Percentiles rank a stretch among this genome's conserved stretches.
Conservation (phyloP, 1,140 invertebrate genomes). For the Zaprionus inermis region DNA sequence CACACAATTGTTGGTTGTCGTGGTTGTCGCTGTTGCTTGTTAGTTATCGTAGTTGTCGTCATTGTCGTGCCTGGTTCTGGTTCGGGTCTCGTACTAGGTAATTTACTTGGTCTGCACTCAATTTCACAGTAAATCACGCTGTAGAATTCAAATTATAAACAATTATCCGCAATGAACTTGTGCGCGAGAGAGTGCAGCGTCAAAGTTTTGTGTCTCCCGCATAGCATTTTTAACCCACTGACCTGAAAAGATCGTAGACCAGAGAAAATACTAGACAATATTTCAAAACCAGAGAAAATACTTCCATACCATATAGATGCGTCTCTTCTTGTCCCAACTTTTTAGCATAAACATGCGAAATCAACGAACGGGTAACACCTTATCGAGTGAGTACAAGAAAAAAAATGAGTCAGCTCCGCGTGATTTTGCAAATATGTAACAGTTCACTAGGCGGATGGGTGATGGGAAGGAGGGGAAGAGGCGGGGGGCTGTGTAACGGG, state of each 20-base stretch:
- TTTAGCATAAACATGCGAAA: slow-evolving; percentile 73
- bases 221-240: slow-evolving; percentile 52
- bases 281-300: neutral
- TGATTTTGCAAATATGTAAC: slow-evolving; percentile 36
- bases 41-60: neutral
- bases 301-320: slow-evolving; percentile 8
- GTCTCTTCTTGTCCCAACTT: slow-evolving; percentile 7
- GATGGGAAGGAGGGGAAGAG: neutral
- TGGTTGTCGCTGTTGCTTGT: slow-evolving; percentile 29
- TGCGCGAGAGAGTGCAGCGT: slow-evolving; percentile 29
- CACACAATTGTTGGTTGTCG: slow-evolving; percentile 49
- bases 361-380: neutral
- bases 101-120: slow-evolving; percentile 59
- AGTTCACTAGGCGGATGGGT: slow-evolving; percentile 41
- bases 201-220: slow-evolving; percentile 44
- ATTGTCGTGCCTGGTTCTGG: slow-evolving; percentile 38
- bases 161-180: slow-evolving; percentile 67
- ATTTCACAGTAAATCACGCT: slow-evolving; percentile 73
- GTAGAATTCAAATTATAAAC: slow-evolving; percentile 74
- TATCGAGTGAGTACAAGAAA: neutral
- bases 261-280: slow-evolving; percentile 47
- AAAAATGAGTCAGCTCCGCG: slow-evolving; percentile 20
- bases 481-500: slow-evolving; percentile 8
- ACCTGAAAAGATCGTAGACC: slow-evolving; percentile 55
- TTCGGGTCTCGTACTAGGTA: neutral